phyloP scores from a whole-genome alignment of 2,113 vertebrate genomes.

The Cygnus buccinator region DNA sequence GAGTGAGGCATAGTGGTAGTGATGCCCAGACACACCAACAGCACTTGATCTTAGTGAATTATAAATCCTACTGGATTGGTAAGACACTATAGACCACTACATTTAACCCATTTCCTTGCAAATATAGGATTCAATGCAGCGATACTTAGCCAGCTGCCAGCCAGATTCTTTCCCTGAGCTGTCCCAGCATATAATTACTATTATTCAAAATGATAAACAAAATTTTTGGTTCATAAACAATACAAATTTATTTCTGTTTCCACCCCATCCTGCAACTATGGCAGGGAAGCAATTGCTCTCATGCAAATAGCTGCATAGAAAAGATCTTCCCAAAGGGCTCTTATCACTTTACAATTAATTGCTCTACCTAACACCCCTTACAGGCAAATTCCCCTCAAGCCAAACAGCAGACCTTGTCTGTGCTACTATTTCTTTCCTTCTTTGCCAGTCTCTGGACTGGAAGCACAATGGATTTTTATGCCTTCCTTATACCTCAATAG shows the following conservation, averaged over 20 bases:
- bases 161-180: neutral
- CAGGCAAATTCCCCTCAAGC: neutral
- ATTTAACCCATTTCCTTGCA: neutral
- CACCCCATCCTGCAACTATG: neutral
- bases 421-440: neutral
- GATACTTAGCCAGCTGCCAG: neutral
- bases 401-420: rapidly evolving
- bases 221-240: neutral
- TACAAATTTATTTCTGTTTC: neutral
- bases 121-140: neutral
- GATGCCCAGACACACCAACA: neutral
- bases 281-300: neutral
- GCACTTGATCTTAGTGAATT: neutral
- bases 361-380: neutral
- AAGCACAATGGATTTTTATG: neutral
- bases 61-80: neutral
- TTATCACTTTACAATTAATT: neutral
- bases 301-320: neutral
- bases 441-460: neutral
- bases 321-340: neutral
- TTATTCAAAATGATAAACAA: neutral
- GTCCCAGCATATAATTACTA: neutral
- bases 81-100: neutral
- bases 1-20: rapidly evolving
- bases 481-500: neutral